Evolutionary conservation across 1,140 invertebrate genomes (phyloP), one percentile per base, ranked within the genome.

Genomic region (Stenopsyche tienmushanensis): DNA sequence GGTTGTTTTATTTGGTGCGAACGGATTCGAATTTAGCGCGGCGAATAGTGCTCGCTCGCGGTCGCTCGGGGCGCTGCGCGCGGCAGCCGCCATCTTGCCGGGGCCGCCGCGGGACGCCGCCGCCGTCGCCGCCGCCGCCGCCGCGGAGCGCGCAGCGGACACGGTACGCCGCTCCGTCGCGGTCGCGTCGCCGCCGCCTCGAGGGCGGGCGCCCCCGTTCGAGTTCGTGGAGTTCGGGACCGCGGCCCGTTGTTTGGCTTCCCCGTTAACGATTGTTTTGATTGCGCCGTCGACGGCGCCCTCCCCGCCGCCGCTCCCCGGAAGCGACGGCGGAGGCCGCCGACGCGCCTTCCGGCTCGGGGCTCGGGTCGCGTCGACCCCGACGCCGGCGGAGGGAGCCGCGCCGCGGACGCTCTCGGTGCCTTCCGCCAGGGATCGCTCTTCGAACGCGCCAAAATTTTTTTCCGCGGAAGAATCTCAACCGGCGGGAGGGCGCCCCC

Each of bases 81-180:
- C 34, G 66, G 49, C 53, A 72, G 80, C 41, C 44, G 77, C 57
- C 57, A 60, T 77, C 5, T 71, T 54, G 3, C 81, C 82, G 69
- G 87, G 86, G 53, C 87, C 86, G 26, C 85, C 81, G 7, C 83
- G 84, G 71, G 87, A 85, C 1, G 84, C 84, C 1, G 87, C 86
- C 1, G 88, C 86, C 5, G 86, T 79, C 54, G 92, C 91, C 74
- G 91, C 90, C 71, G 88, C 86, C 71, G 49, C 49, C 49, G 23
- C 7, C 49, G 49, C n/a, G n/a, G n/a, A n/a, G n/a, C n/a, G n/a
- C n/a, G n/a, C n/a, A n/a, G n/a, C n/a, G n/a, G n/a, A n/a, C n/a
- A n/a, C n/a, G n/a, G n/a, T n/a, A n/a, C n/a, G n/a, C n/a, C n/a
- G n/a, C n/a, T n/a, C n/a, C n/a, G n/a, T n/a, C n/a, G n/a, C n/a